phyloP scores from a whole-genome alignment of 2,113 vertebrate genomes.

The Emydura subglobosa region DNA sequence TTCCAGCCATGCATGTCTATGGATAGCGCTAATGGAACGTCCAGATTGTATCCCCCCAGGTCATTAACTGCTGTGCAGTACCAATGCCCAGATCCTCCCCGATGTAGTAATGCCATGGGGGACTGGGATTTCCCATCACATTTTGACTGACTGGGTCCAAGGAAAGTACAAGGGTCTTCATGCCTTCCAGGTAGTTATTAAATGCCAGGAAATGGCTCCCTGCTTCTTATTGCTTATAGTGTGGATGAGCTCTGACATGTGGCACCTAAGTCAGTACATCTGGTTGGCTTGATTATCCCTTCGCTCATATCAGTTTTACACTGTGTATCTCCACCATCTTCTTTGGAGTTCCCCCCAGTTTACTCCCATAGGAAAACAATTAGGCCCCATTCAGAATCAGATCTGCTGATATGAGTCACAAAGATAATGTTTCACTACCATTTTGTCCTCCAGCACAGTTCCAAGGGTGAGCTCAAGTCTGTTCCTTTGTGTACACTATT shows the following conservation, averaged over 20 bases:
- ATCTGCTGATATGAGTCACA: not conserved
- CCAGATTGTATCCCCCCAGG: not conserved
- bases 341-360: not conserved
- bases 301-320: not conserved
- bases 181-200: not conserved
- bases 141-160: not conserved
- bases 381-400: not conserved
- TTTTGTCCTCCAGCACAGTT: not conserved
- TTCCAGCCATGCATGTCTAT: fast-evolving
- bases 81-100: fast-evolving
- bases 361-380: not conserved
- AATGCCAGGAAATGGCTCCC: slow-evolving; percentile 5
- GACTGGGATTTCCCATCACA: not conserved
- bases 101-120: not conserved
- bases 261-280: not conserved
- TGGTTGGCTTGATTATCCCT: not conserved
- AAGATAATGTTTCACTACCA: not conserved
- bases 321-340: not conserved
- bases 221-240: not conserved
- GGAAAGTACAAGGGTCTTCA: slow-evolving; percentile 31
- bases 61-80: fast-evolving
- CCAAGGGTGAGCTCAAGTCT: not conserved
- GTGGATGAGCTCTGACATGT: not conserved
- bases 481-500: not conserved
- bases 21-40: not conserved